These are phyloP conservation scores for Scaptomyza montana DNA, from an alignment of 1,140 invertebrate genomes.

Conservation along the genomic window DNA sequence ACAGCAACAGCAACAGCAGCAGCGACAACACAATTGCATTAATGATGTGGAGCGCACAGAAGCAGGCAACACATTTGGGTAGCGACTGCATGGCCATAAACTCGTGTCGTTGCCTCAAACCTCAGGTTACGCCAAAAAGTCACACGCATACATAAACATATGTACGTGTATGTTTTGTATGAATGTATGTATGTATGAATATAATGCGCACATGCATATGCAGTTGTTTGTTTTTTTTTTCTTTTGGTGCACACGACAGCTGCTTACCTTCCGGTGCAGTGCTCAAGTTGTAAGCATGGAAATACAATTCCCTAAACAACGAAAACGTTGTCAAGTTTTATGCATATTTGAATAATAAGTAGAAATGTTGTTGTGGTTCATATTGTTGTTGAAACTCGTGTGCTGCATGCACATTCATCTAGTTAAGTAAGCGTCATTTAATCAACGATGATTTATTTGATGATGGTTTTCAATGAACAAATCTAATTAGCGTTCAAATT, in stretches of 20 bases:
- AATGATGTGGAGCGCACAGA: slow-evolving; percentile 62
- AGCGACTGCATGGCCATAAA: slow-evolving; percentile 11
- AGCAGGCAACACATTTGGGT: slow-evolving; percentile 54
- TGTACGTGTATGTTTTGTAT: not conserved
- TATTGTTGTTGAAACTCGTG: not conserved
- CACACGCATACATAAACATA: not conserved
- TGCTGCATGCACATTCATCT: slow-evolving; percentile 13
- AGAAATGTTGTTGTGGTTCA: not conserved
- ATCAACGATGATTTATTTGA: slow-evolving; percentile 8
- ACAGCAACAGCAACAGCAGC: not conserved
- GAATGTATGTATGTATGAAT: slow-evolving; percentile 10
- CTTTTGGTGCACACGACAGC: slow-evolving; percentile 15
- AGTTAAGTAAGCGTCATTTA: slow-evolving; percentile 3
- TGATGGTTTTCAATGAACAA: slow-evolving; percentile 7
- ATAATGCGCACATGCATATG: slow-evolving; percentile 28
- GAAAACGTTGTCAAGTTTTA: slow-evolving; percentile 15
- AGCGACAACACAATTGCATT: slow-evolving; percentile 62
- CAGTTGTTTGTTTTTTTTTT: slow-evolving; percentile 18
- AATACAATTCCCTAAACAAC: slow-evolving; percentile 23
- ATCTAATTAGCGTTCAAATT: slow-evolving; percentile 34
- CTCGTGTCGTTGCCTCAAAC: slow-evolving; percentile 17
- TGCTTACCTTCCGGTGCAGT: slow-evolving; percentile 14
- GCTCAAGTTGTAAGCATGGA: slow-evolving; percentile 33
- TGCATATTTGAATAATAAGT: slow-evolving; percentile 42
- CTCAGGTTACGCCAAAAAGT: slow-evolving; percentile 7